Base-by-base conservation (phyloP, 2,113 vertebrate species). In the Paedocypris sp. region DNA sequence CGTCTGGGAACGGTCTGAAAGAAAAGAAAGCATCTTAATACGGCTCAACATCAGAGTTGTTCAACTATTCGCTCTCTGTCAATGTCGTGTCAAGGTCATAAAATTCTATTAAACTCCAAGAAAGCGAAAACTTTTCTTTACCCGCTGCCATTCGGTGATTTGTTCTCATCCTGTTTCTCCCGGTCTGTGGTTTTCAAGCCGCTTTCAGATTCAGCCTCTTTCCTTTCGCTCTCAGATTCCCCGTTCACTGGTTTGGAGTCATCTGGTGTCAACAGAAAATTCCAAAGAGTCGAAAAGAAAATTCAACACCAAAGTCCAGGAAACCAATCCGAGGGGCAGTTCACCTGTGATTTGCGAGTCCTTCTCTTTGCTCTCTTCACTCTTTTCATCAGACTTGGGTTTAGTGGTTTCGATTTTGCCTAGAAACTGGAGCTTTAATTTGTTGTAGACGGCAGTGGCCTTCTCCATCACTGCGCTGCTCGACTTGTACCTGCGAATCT, bases 401-500 rank as follows among this genome's bases (percentile, higher is more conserved):
- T 91, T 96, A 77, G 77, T 84, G 46, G 79, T 64, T 45, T 93
- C 93, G 1, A 72, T 3, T 76, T 91, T 94, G 29, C 90, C 91
- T 62, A 97, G 80, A 70, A 98, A 92, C 7, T 91, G 86, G 0
- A 92, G 89, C 80, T 98, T 98, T 76, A 98, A 81, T 19, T 92
- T 90, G 29, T 88, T 88, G 70, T 98, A 98, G 58, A 98, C 93
- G 0, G 94, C 88, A 0, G 85, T 88, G 0, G 93, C 94, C 48
- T 97, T 97, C 56, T 91, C 91, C 93, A 98, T 98, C 64, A 98
- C 93, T 0, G 90, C 90, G 64, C 76, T 79, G 80, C 95, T 97
- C 4, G 94, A 91, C 78, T 98, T 98, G 62, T 98, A 98, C 31
- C 94, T 87, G 6, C 93, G 91, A 54, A 98, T 98, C 94, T 98